These are phyloP conservation scores for Botia kubotai DNA, from an alignment of 2,797 vertebrate species.

Conservation along the genomic window DNA sequence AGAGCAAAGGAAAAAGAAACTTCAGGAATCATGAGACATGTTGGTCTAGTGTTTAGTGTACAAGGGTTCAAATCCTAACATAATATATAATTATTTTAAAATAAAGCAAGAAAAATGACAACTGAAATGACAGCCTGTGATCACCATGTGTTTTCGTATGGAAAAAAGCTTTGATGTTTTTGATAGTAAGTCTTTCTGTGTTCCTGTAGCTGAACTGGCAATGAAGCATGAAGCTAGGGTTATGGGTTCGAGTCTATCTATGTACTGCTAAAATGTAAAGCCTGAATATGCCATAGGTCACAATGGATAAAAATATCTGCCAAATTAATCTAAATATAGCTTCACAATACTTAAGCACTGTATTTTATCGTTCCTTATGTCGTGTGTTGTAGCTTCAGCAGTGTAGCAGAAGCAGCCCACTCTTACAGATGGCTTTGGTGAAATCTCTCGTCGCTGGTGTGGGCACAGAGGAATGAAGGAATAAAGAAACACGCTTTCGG, in stretches of 20 bases:
- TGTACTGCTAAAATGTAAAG: background rate
- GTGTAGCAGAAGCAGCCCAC: too few species aligned
- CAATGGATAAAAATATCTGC: background rate
- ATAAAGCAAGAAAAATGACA: background rate
- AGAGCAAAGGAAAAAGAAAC: background rate
- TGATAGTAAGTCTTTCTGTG: background rate
- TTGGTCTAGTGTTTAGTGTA: background rate
- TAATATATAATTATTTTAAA: background rate
- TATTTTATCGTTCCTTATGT: background rate
- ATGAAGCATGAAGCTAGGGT: background rate
- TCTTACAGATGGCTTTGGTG: background rate
- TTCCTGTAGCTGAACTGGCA: background rate
- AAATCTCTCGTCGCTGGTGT: slow-evolving; percentile 19
- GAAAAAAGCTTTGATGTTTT: background rate
- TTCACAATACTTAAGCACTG: background rate
- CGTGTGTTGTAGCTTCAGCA: background rate
- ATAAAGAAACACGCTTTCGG: slow-evolving; percentile 29
- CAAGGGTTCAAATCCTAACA: background rate
- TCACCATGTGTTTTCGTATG: background rate
- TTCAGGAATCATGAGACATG: background rate
- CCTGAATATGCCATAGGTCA: background rate
- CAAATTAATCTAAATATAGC: background rate
- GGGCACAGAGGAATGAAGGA: slow-evolving; percentile 47
- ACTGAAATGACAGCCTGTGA: background rate
- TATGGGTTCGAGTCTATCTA: background rate